Evolutionary conservation across 2,888 invertebrate genomes (phyloP), one percentile per base, ranked within the genome.

Genomic region (Teleogryllus oceanicus): DNA sequence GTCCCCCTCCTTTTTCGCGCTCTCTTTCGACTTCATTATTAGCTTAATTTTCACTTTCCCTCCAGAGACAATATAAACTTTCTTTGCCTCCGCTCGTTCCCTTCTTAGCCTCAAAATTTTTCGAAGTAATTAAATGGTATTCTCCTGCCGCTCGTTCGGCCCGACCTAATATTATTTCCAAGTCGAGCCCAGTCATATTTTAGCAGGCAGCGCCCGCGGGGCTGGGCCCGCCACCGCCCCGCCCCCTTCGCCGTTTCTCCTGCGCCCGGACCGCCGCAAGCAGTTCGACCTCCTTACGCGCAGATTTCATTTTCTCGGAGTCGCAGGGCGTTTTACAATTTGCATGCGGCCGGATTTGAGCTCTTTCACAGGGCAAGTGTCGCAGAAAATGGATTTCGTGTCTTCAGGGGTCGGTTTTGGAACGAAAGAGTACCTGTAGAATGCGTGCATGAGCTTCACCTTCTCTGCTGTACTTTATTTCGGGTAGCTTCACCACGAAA

Each of bases 41-140:
- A 62, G 62, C 62, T 62, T 62, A 62, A 62, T 62, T 62, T 62
- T 62, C 62, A 62, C 62, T 62, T 62, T 62, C 62, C 62, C 62
- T 12, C 62, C 62, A 62, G 62, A 62, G 62, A 62, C 62, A 62
- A 62, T 62, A 62, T 62, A 13, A 62, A 62, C 62, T 62, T 62
- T 62, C 62, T 62, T 62, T 62, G n/a, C 62, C n/a, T n/a, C 13
- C 13, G 16, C 13, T n/a, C n/a, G 8, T n/a, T 62, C 62, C 11
- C 62, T 62, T 62, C 62, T 62, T 62, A n/a, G 62, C 16, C 62
- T 62, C 62, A 62, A 62, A 62, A 62, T 62, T 62, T 62, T 62
- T 62, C 62, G 62, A 62, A 62, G 62, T 62, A 62, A 62, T 62
- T 62, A 62, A 62, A 62, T 62, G 62, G 62, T 62, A 62, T 62